Evolutionary conservation across 2,113 vertebrate genomes (phyloP), one percentile per base, ranked within the genome.

Genomic region (Perccottus glenii): DNA sequence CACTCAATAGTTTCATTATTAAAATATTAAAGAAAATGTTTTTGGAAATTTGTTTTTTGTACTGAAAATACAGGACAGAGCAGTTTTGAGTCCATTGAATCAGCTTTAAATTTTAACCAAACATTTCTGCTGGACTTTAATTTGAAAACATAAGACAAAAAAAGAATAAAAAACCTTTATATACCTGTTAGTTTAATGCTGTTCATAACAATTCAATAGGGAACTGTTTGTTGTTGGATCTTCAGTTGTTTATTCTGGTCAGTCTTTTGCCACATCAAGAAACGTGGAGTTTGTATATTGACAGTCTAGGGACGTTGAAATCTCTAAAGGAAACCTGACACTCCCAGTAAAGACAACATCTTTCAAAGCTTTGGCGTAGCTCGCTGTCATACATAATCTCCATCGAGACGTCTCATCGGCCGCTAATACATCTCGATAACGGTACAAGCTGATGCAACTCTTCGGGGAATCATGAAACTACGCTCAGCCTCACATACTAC

Each of bases 401-500:
- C 64, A 75, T 73, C 67, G 73, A 64, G 73, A 77, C 67, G 75
- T 76, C 70, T 72, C 19, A 52, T 56, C 38, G 42, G 51, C 75
- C 52, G 73, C 80, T 67, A 61, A 72, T 62, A 53, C 73, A 60
- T 70, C 84, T 85, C 67, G 70, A 84, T 86, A 89, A 84, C 88
- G 83, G 87, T 88, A 91, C 87, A 85, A 84, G 82, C 85, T 88
- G 79, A 87, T 76, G 88, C 86, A 88, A 90, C 85, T 87, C 89
- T 67, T 89, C 33, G 49, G 84, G 87, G 90, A 70, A 83, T 90
- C 90, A 63, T 90, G 93, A 94, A 93, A 93, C 79, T 72, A 57
- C 75, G 44, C 49, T 84, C 73, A 78, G 84, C 87, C 90, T 89
- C 90, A 88, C 93, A 27, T 27, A 27, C 71, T 89, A 91, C 87